Base-by-base conservation (phyloP, 1,140 invertebrate genomes). In the Meloidogyne chitwoodi region DNA sequence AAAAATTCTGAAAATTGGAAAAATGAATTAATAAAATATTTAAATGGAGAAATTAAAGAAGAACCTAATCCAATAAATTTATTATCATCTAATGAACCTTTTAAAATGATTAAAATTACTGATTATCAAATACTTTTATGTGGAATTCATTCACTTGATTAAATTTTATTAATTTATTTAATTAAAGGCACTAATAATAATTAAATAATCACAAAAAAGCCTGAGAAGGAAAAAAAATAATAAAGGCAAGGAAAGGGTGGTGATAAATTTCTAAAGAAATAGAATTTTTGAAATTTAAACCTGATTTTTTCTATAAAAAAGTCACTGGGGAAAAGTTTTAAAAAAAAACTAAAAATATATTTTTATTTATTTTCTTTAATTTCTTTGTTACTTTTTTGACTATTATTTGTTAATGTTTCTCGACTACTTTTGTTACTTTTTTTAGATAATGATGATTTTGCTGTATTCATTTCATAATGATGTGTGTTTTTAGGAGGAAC, bases 71-170 rank as follows among this genome's bases (percentile, higher is more conserved):
- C 74, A 44, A 75, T 75, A 27, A 44, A 61, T 24, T 24, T 68
- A 63, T 73, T 75, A 22, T 31, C 69, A 22, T 31, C 69, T 12
- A 38, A 24, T 19, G 64, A 75, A 22, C 74, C 64, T 22, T 75
- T 69, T 65, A 48, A 44, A 67, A n/a, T 22, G 56, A 24, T 75
- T 16, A 69, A 75, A 27, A 27, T 44, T 24, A 34, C 63, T 19
- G 68, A 75, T 38, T 75, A 75, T 31, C 44, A 48, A n/a, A 19
- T 75, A 31, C 26, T 26, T n/a, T 24, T 75, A 22, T 69, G 64
- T 34, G 74, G 74, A 26, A 65, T 31, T 5, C 74, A 75, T 24
- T 38, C 74, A 12, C 29, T 75, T 11, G 74, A 75, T 63, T 75
- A 69, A 75, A 63, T 34, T 65, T 22, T 29, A 24, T 38, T 31